These are phyloP conservation scores for Rhineura floridana DNA, from an alignment of 2,113 vertebrate genomes.

Conservation along the genomic window DNA sequence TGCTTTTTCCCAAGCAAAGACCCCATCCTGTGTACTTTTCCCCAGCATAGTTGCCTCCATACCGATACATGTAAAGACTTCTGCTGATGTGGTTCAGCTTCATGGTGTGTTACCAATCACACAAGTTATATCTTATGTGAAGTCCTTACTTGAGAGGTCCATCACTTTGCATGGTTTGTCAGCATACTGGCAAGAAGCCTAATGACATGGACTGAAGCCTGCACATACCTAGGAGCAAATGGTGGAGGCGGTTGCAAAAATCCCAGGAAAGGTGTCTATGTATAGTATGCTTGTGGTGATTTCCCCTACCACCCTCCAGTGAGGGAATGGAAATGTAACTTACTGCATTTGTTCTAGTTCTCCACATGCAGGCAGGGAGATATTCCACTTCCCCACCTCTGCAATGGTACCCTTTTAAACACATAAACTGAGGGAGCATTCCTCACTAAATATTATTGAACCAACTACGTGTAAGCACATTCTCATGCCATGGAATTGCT, in stretches of 20 bases:
- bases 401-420: neutral
- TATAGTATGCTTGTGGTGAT: too few species aligned
- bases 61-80: too few species aligned
- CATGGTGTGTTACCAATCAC: neutral
- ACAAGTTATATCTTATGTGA: neutral
- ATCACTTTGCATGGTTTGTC: neutral
- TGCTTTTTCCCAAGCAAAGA: too few species aligned
- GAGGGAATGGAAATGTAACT: too few species aligned
- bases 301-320: too few species aligned
- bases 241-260: too few species aligned
- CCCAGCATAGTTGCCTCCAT: too few species aligned
- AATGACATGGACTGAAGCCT: neutral
- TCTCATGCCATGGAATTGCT: neutral
- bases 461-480: neutral
- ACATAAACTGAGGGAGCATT: neutral
- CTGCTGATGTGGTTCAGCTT: neutral
- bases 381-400: neutral
- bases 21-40: too few species aligned
- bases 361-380: too few species aligned
- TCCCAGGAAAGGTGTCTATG: too few species aligned
- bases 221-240: too few species aligned
- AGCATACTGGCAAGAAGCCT: neutral
- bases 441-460: neutral
- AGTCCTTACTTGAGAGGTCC: neutral
- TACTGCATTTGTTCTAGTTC: neutral